Conservation (phyloP, 2,113 vertebrate genomes). For the Murina feae region DNA sequence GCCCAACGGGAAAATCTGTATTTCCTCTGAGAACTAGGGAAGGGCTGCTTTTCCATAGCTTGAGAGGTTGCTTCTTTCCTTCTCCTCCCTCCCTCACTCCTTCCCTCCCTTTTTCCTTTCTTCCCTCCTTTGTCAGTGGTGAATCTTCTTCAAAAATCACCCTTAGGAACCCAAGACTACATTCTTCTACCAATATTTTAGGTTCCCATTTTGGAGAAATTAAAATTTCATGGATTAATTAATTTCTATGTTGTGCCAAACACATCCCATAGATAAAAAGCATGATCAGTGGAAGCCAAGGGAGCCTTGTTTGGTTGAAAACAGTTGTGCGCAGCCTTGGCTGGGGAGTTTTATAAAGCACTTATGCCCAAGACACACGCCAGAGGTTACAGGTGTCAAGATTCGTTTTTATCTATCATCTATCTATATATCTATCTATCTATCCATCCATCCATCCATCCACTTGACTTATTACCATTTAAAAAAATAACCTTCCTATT, state of each 20-base stretch:
- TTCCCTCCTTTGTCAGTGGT: background rate
- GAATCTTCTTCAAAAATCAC: conserved; percentile 52
- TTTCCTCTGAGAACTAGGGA: conserved; percentile 79
- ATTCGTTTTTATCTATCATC: background rate
- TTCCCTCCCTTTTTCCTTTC: too few relatives aligned
- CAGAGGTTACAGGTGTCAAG: background rate
- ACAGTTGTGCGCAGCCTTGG: too few relatives aligned
- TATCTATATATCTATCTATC: background rate
- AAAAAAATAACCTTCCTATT: background rate
- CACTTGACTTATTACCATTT: background rate
- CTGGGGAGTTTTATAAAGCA: background rate
- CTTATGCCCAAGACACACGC: background rate
- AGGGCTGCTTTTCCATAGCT: conserved; percentile 78
- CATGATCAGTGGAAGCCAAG: fast-evolving
- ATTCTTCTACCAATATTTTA: conserved; percentile 52
- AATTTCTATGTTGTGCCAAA: background rate
- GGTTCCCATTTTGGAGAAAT: conserved; percentile 58
- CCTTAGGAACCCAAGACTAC: background rate
- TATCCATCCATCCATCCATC: too few relatives aligned
- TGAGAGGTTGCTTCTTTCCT: conserved; percentile 61
- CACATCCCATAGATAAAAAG: background rate
- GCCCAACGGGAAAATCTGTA: conserved; percentile 74
- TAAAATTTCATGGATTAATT: background rate
- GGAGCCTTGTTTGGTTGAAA: background rate
- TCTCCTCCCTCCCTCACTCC: background rate